Evolutionary conservation across 2,797 vertebrate genomes (phyloP).

Genomic region (Acanthurus lineatus): DNA sequence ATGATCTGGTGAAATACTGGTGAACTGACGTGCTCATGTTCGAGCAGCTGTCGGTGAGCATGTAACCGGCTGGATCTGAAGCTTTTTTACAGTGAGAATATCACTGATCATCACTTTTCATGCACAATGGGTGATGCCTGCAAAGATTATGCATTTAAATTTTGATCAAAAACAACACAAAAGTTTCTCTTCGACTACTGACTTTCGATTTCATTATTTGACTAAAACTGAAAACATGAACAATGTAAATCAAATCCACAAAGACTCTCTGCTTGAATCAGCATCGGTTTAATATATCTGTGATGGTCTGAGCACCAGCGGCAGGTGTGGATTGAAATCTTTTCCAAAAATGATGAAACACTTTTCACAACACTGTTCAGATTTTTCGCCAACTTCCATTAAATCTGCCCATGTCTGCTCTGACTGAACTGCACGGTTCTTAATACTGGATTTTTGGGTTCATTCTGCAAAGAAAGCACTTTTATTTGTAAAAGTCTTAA

Average conservation of each 20-base stretch:
- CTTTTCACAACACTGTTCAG: background rate
- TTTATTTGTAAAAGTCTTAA: no score
- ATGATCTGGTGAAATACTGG: no score
- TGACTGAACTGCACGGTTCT: background rate
- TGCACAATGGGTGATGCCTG: background rate
- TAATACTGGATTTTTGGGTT: no score
- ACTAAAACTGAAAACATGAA: slow-evolving; percentile 19
- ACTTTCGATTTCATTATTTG: background rate
- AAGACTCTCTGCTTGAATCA: background rate
- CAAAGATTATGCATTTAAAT: no score
- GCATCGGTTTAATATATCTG: background rate
- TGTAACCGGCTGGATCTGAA: no score
- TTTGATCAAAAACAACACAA: no score
- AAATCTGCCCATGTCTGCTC: background rate
- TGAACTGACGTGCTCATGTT: no score
- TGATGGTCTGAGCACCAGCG: background rate
- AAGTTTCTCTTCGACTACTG: no score
- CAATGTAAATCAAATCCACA: background rate
- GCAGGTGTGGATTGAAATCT: background rate
- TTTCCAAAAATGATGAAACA: slow-evolving; percentile 20
- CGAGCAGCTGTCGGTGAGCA: no score
- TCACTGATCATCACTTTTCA: no score
- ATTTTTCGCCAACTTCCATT: background rate
- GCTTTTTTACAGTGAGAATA: no score
- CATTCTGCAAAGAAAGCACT: no score